Base-by-base conservation (phyloP, 2,888 invertebrate species). In the Capitulum mitella region DNA sequence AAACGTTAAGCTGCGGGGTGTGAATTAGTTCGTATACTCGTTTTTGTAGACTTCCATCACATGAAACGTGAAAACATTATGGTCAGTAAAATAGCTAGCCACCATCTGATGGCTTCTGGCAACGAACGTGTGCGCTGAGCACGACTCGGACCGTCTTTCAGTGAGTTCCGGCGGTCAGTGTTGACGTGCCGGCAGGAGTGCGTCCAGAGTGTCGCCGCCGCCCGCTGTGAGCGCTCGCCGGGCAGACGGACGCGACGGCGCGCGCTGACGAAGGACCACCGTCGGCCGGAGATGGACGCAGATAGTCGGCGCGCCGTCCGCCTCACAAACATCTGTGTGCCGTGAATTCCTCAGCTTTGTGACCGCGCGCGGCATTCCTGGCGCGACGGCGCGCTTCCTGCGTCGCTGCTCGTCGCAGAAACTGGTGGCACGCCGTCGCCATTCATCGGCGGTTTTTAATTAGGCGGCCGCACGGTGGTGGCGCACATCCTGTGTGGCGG, bases 311-410 rank as follows among this genome's bases (percentile, higher is more conserved):
- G 26, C 70, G 70, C 26, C 37, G 37, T 10, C 70, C 37, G 70
- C 37, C 70, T 70, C 40, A 70, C 40, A 40, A 70, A 70, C 37
- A 70, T 32, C 43, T 10, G n/a, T 22, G 40, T 70, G 70, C 70
- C 70, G 70, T 70, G 70, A 70, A 70, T 70, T 70, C 70, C 70
- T 19, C 34, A 34, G n/a, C n/a, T n/a, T n/a, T n/a, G n/a, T n/a
- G n/a, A n/a, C n/a, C n/a, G 29, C 10, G 29, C 32, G 3, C 34
- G 64, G 19, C 64, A 64, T 64, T 64, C 64, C 34, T 16, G 34
- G 32, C 61, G 51, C 51, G 51, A 5, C 34, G 64, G 22, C 40
- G 37, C 70, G 40, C 40, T 37, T 40, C 70, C 64, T 64, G 16
- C 22, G 64, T 64, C 64, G 32, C 29, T 34, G 3, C 29, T 8